Conservation (phyloP, 2,113 vertebrate genomes). For the Muscicapa adusta region DNA sequence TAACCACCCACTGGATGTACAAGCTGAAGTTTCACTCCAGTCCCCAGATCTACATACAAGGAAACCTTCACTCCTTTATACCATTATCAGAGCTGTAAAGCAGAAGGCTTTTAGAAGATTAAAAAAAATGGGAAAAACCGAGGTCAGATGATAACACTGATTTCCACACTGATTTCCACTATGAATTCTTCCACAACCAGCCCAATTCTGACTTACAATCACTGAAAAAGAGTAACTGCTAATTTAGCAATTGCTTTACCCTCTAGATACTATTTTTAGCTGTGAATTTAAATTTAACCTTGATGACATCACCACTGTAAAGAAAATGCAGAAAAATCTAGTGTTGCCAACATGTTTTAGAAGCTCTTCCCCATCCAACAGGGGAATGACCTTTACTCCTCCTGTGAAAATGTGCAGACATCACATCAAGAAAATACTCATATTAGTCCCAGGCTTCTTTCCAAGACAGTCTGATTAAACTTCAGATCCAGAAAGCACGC, state of each 20-base stretch:
- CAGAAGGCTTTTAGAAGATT: not conserved
- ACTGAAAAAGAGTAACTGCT: not conserved
- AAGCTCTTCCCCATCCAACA: not conserved
- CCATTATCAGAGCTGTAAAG: not conserved
- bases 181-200: not conserved
- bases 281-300: not conserved
- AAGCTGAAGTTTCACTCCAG: not conserved
- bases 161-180: not conserved
- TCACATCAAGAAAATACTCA: not conserved
- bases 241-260: not conserved
- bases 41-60: not conserved
- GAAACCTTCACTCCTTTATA: not conserved
- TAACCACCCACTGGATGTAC: accelerated
- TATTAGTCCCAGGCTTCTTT: not conserved
- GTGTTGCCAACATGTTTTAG: not conserved
- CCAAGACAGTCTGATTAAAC: not conserved
- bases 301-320: not conserved
- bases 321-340: not conserved
- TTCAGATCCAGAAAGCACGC: not conserved
- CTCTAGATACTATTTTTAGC: not conserved
- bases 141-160: not conserved
- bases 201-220: not conserved
- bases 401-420: not conserved
- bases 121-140: accelerated
- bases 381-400: not conserved